Conservation (phyloP, 2,888 invertebrate genomes). For the Lypha dubia region DNA sequence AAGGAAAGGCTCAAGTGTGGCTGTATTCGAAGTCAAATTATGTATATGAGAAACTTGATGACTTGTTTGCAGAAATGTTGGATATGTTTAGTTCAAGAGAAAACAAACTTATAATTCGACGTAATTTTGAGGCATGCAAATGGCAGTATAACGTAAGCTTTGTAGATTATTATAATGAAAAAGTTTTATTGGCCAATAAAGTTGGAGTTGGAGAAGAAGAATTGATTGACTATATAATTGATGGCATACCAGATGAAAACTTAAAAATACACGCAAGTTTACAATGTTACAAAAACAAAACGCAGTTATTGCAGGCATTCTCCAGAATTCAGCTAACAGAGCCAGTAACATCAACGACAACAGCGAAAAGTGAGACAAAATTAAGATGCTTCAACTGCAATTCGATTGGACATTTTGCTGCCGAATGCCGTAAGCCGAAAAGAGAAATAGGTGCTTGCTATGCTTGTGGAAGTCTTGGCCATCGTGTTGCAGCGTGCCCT, state of each 20-base stretch:
- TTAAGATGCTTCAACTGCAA: constrained; percentile 36
- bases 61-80: constrained; percentile 15
- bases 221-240: constrained; percentile 66
- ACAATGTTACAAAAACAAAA: constrained; percentile 50
- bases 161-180: constrained; percentile 59
- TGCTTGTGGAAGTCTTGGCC: constrained; percentile 20
- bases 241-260: constrained; percentile 62
- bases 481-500: constrained; percentile 3
- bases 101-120: constrained; percentile 53
- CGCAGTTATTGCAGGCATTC: constrained; percentile 59
- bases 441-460: constrained; percentile 23
- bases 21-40: constrained; percentile 57
- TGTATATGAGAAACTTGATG: not conserved
- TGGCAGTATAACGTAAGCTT: constrained; percentile 55
- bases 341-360: not conserved
- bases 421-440: constrained; percentile 33
- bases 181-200: constrained; percentile 52
- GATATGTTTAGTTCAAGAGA: constrained; percentile 27
- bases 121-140: constrained; percentile 58
- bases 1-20: constrained; percentile 39
- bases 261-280: constrained; percentile 58
- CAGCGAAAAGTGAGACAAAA: not conserved
- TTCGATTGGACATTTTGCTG: constrained; percentile 30
- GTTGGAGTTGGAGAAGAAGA: constrained; percentile 58
- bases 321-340: constrained; percentile 26